Evolutionary conservation across 2,113 vertebrate species (phyloP).

Genomic region (Corydoras maculifer): DNA sequence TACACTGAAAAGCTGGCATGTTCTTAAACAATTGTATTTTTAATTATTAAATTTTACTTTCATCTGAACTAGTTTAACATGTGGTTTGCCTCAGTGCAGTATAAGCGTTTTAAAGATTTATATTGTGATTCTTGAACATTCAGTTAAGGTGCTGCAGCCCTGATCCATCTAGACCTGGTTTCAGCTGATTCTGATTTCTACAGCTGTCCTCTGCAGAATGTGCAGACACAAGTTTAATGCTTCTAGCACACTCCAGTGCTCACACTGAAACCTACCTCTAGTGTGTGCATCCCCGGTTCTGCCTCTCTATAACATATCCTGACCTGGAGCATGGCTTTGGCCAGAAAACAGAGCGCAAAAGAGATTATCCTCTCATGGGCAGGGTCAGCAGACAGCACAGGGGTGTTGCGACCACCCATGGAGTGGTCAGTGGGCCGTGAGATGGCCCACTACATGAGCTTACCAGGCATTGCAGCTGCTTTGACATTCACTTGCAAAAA

Average conservation of each 20-base stretch:
- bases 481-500: conserved; percentile 59
- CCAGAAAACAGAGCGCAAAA: conserved; percentile 63
- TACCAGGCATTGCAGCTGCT: conserved; percentile 66
- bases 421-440: conserved; percentile 69
- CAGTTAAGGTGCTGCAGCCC: background rate
- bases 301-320: conserved; percentile 46
- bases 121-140: background rate
- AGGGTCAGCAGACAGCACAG: conserved; percentile 62
- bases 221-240: conserved; percentile 55
- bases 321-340: conserved; percentile 60
- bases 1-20: no score
- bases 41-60: no score
- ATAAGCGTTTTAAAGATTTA: background rate
- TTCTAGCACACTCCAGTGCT: conserved; percentile 61
- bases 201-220: conserved; percentile 55
- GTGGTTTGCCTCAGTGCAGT: background rate
- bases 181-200: conserved; percentile 54
- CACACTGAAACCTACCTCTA: conserved; percentile 50
- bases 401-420: conserved; percentile 69
- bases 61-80: no score
- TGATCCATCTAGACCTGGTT: conserved; percentile 10
- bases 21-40: no score
- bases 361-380: conserved; percentile 68
- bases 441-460: conserved; percentile 70
- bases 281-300: conserved; percentile 6